These are phyloP conservation scores for Rallus limicola DNA, from an alignment of 2,113 vertebrate species.

Conservation along the genomic window DNA sequence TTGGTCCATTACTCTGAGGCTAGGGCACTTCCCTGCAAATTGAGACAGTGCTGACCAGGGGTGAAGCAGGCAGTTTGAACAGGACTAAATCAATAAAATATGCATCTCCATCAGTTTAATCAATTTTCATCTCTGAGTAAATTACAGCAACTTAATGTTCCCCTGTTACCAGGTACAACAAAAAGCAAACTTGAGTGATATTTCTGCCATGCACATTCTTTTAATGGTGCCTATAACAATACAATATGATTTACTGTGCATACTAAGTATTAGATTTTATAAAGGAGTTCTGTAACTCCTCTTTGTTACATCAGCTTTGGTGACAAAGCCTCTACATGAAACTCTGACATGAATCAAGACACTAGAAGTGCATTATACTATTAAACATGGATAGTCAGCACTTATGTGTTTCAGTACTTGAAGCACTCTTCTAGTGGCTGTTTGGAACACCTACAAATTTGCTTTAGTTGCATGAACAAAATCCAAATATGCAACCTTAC, in stretches of 20 bases:
- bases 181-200: slow-evolving; percentile 18
- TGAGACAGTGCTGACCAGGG: not conserved
- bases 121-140: slow-evolving; percentile 40
- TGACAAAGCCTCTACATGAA: not conserved
- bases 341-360: not conserved
- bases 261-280: not conserved
- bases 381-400: not conserved
- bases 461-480: not conserved
- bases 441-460: not conserved
- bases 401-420: not conserved
- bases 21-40: not conserved
- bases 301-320: not conserved
- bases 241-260: not conserved
- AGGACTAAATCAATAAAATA: slow-evolving; percentile 29
- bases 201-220: not conserved
- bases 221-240: not conserved
- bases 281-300: not conserved
- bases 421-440: not conserved
- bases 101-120: slow-evolving; percentile 38
- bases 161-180: not conserved
- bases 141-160: slow-evolving; percentile 34
- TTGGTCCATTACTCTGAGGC: not conserved
- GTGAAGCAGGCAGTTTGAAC: not conserved
- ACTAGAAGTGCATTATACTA: not conserved
- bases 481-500: not conserved